Evolutionary conservation across 2,113 vertebrate species (phyloP), one percentile per base, ranked within the genome.

Genomic region (Lepisosteus oculatus): DNA sequence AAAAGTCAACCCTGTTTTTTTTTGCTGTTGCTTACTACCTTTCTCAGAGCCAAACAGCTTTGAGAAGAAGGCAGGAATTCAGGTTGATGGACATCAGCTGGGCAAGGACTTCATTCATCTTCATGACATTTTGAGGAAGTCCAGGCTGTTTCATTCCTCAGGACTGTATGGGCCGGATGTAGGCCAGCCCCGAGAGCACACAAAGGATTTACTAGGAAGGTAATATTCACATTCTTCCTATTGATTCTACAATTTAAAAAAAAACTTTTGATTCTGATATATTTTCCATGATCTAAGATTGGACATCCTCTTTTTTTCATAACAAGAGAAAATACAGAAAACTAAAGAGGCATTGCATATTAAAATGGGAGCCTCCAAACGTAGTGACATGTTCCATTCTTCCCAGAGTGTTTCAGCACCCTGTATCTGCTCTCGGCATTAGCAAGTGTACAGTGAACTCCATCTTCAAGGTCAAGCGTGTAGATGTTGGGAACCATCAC

Each of bases 1-100:
- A 29, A 29, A 29, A 29, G 29, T 29, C 29, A 29, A 2, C 1
- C 47, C 67, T 57, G 2, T 43, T 29, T 71, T 55, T 62, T 29
- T 29, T 29, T 29, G 29, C 29, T 29, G 29, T 29, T n/a, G 42
- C 9, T 13, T 4, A 69, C 0, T 67, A 51, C 65, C 51, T 64
- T 65, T 75, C 76, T 64, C 80, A 99, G 97, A 99, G 74, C 97
- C 97, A 3, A 99, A 99, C 78, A 98, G 96, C 83, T 99, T 90
- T 71, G 82, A 85, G 84, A 96, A 95, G 85, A 99, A 98, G 73
- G 91, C 95, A 0, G 94, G 93, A 13, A 56, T 97, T 70, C 89
- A 83, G 43, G 81, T 99, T 0, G 81, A 91, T 0, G 97, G 97
- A 0, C 63, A 61, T 5, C 97, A 99, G 87, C 89, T 99, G 15